phyloP scores from a whole-genome alignment of 2,113 vertebrate genomes.

The Brachypteracias leptosomus region DNA sequence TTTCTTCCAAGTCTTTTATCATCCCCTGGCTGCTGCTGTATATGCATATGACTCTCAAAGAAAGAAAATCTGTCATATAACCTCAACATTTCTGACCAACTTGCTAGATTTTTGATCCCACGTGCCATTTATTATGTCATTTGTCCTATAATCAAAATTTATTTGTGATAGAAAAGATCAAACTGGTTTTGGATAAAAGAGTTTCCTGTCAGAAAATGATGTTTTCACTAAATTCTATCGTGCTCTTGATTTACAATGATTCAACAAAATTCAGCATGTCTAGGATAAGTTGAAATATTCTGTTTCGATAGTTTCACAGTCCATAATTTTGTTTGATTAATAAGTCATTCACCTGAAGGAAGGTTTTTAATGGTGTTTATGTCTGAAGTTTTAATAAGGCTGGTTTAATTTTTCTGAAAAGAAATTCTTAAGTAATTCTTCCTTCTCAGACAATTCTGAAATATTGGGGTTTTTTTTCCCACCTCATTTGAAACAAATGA shows the following conservation, averaged over 20 bases:
- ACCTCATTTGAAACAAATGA: background rate
- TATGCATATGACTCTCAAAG: background rate
- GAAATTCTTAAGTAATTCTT: background rate
- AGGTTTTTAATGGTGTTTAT: background rate
- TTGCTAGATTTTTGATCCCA: background rate
- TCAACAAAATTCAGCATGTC: background rate
- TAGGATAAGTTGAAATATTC: background rate
- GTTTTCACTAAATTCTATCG: background rate
- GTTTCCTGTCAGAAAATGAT: background rate
- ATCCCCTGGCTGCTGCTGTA: constrained; percentile 21
- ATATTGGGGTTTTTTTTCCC: background rate
- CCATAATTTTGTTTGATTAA: background rate
- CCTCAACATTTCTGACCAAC: constrained; percentile 1
- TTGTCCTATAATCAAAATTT: background rate
- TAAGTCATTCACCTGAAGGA: background rate
- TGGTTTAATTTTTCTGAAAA: background rate
- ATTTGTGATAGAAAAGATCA: background rate
- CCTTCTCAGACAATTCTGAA: background rate
- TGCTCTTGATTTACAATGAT: background rate
- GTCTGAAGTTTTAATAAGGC: background rate
- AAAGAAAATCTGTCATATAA: constrained; percentile 31
- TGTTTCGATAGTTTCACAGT: background rate
- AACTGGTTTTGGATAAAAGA: background rate
- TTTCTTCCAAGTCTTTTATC: constrained; percentile 67
- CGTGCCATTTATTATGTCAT: background rate